Conservation (phyloP, 2,888 invertebrate genomes). For the Ormyrus thymus region DNA sequence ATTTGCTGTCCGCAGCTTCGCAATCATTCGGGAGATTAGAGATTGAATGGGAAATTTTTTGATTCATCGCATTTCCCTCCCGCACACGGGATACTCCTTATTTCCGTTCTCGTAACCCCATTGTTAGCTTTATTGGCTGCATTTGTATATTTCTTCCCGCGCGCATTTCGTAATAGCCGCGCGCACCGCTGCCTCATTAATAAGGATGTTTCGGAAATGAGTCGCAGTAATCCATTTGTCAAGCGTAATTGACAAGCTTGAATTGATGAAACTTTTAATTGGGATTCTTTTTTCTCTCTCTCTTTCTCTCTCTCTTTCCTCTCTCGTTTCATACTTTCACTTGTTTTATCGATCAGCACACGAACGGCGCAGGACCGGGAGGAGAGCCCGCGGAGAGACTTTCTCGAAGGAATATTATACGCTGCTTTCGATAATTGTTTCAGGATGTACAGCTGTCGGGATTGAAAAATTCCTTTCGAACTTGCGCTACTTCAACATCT, state of each 20-base stretch:
- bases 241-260: constrained; percentile 44
- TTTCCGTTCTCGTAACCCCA: constrained; percentile 1
- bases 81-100: not conserved
- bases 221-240: constrained; percentile 42
- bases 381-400: not conserved
- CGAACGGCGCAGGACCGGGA: not conserved
- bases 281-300: constrained; percentile 12
- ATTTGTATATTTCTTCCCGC: not conserved
- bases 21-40: constrained; percentile 45
- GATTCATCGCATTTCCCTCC: not conserved
- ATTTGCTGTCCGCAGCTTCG: constrained; percentile 17
- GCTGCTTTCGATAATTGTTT: constrained; percentile 21
- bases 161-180: not conserved
- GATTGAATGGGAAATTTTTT: constrained; percentile 40
- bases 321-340: constrained; percentile 10
- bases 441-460: constrained; percentile 26
- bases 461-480: not conserved
- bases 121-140: constrained; percentile 17
- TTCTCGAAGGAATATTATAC: constrained; percentile 3
- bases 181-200: constrained; percentile 8
- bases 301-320: not conserved
- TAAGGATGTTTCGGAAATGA: constrained; percentile 36
- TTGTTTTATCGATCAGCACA: constrained; percentile 37
- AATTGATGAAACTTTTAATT: constrained; percentile 51
- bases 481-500: not conserved